A percentile compares a stretch with the other conserved stretches of the same genome.
These are phyloP conservation scores for Lycaon pictus DNA, from an alignment of 2,113 vertebrate genomes.

Conservation along the genomic window DNA sequence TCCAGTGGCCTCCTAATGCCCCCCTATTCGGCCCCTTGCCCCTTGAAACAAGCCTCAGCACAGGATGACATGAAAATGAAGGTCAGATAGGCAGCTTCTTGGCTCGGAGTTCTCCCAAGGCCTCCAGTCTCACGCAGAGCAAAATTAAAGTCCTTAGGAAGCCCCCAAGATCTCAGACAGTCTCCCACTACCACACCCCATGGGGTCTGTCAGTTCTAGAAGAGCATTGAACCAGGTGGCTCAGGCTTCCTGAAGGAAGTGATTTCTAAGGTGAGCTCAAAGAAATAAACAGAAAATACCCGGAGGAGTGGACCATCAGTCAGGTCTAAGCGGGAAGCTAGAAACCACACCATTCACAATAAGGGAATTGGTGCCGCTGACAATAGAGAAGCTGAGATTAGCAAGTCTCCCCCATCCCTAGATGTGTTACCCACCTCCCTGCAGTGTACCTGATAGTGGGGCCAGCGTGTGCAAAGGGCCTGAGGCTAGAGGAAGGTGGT, in stretches of 20 bases:
- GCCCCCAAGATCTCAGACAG: not conserved
- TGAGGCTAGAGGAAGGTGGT: not conserved
- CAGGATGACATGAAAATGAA: not conserved
- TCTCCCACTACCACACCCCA: too few species aligned
- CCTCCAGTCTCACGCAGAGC: not conserved
- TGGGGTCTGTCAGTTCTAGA: not conserved
- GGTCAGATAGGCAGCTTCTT: not conserved
- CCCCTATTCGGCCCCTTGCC: not conserved
- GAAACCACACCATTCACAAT: not conserved
- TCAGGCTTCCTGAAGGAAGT: not conserved
- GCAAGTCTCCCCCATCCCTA: too few species aligned
- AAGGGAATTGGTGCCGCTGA: not conserved
- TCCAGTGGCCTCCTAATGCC: not conserved
- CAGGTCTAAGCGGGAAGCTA: not conserved
- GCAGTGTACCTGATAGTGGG: not conserved
- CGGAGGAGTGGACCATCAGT: not conserved
- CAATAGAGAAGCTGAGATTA: not conserved
- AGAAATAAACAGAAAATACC: conserved; percentile 36
- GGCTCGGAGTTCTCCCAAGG: fast-evolving
- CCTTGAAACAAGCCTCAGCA: not conserved
- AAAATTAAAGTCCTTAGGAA: not conserved
- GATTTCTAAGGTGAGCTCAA: not conserved
- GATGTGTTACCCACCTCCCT: not conserved
- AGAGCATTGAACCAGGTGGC: not conserved
- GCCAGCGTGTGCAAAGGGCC: not conserved